Conservation (phyloP, 2,797 vertebrate genomes). For the Emydoidea blandingii region DNA sequence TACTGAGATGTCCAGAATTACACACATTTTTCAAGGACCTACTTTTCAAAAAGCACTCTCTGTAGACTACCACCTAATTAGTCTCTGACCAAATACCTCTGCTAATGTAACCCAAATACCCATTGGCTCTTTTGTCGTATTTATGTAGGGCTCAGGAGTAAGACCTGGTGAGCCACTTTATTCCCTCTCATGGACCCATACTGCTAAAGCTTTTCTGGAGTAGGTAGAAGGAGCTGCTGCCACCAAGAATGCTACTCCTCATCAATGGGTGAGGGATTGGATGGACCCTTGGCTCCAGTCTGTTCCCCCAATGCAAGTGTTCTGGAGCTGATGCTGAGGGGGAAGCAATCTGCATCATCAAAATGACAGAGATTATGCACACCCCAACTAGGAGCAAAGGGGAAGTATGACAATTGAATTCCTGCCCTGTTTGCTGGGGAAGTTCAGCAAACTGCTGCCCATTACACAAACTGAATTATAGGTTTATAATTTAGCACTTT, state of each 20-base stretch:
- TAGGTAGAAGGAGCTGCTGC: background rate
- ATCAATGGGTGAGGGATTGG: background rate
- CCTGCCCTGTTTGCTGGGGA: background rate
- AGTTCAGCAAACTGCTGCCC: background rate
- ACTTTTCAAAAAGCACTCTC: background rate
- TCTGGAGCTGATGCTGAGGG: background rate
- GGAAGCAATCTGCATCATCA: background rate
- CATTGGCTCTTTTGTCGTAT: background rate
- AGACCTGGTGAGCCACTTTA: background rate
- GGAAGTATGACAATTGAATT: background rate
- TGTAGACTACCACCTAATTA: background rate
- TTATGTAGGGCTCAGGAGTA: background rate
- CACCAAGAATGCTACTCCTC: background rate
- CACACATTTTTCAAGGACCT: background rate
- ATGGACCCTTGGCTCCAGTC: background rate
- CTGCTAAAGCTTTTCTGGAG: background rate
- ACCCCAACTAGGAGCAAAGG: background rate
- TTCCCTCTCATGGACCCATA: background rate
- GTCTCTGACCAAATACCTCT: background rate
- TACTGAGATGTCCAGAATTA: background rate
- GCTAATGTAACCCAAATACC: background rate
- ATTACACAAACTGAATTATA: background rate
- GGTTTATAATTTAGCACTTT: background rate
- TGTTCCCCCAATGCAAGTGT: background rate
- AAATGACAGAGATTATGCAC: background rate